phyloP scores from a whole-genome alignment of 2,888 invertebrate species.

The Gnatocerus cornutus region DNA sequence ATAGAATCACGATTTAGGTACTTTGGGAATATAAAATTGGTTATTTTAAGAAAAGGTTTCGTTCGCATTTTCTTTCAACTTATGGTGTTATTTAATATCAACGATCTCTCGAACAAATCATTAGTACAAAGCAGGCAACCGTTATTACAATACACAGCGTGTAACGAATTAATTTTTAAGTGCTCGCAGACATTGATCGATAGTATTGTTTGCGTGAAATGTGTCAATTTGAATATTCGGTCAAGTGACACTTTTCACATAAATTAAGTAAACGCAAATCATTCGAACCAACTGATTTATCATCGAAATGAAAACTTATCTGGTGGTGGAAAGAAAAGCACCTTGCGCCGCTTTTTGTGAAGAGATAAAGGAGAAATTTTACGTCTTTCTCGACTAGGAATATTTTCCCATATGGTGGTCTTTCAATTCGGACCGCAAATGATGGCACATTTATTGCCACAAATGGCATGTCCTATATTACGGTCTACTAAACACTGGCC shows the following conservation, averaged over 20 bases:
- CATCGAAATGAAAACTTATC: too few relatives aligned
- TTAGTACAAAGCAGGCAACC: too few relatives aligned
- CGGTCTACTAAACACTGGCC: slow-evolving; percentile 22
- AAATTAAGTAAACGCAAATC: slow-evolving; percentile 1
- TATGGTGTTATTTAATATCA: too few relatives aligned
- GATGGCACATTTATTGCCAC: slow-evolving; percentile 30
- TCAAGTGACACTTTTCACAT: neutral
- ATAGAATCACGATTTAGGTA: slow-evolving; percentile 10
- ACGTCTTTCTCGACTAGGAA: slow-evolving; percentile 13
- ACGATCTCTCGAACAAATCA: too few relatives aligned
- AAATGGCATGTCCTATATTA: slow-evolving; percentile 26
- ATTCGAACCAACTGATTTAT: too few relatives aligned
- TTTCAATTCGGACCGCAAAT: slow-evolving; percentile 31
- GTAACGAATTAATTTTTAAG: slow-evolving; percentile 1
- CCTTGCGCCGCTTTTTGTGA: slow-evolving; percentile 18
- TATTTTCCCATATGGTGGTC: slow-evolving; percentile 20
- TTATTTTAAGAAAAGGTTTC: neutral
- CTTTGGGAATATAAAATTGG: neutral
- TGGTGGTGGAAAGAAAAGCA: too few relatives aligned
- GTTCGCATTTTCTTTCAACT: neutral
- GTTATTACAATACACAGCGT: neutral
- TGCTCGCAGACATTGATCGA: neutral
- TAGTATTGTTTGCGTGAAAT: neutral
- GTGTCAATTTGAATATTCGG: neutral
- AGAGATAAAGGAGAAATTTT: slow-evolving; percentile 20